Base-by-base conservation (phyloP, 2,797 vertebrate genomes). In the Phalanger gymnotis region DNA sequence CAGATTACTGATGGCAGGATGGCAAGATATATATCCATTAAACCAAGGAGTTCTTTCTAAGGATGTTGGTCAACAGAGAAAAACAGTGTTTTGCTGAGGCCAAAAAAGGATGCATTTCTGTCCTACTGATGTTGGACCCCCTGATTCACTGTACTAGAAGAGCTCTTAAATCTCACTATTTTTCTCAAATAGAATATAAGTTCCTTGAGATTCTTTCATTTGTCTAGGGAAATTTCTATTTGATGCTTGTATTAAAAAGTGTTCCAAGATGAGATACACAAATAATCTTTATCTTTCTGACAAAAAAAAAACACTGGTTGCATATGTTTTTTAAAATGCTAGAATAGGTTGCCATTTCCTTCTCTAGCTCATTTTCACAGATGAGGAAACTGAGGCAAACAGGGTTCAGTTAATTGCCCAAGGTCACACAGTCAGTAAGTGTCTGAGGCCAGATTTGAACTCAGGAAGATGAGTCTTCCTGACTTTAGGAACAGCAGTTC, bases 21-120 rank as follows among this genome's bases (percentile, higher is more conserved):
- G 96, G 96, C 96, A 98, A 97, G 95, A 95, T 96, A 98, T 96
- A 97, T 97, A 97, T 97, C 96, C 96, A 98, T 98, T 98, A 97
- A 98, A 98, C 93, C 93, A 97, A 97, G 97, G 97, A 96, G 96
- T 96, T 97, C 92, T 94, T 97, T 97, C 96, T 96, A 87, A 96
- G 92, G 91, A 94, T 98, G 95, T 97, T 97, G 96, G 94, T 96
- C 96, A 97, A 98, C 95, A 97, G 92, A 97, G 96, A 97, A 95
- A 97, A 97, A 98, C 96, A 97, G 90, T 90, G 57, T 95, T 57
- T 96, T 92, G 94, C 94, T 95, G 91, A 96, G 96, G 96, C 28
- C 95, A 96, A 97, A 55, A 54, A 95, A 93, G 90, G 94, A 91
- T 66, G 51, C 93, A 96, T 95, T 96, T 96, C 53, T 93, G 57